These are phyloP conservation scores for Cliona cf. orientalis DNA, from an alignment of 37 sponge, comb jelly and placozoan genomes.

Conservation along the genomic window DNA sequence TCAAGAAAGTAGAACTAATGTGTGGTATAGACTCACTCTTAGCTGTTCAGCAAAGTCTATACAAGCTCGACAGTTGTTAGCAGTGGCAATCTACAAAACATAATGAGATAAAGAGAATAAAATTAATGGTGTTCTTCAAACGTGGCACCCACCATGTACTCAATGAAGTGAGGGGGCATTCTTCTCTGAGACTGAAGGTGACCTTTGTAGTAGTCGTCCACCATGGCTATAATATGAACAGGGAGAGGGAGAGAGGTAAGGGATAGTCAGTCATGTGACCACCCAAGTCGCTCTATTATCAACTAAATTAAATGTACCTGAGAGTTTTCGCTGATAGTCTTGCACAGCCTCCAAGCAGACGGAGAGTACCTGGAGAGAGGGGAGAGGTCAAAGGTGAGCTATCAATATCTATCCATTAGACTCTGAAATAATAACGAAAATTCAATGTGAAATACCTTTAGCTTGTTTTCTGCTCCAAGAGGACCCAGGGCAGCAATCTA, in stretches of 20 bases:
- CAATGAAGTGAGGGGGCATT: slow-evolving; percentile 52
- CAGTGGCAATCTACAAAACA: slow-evolving; percentile 59
- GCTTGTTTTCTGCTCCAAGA: slow-evolving; percentile 42
- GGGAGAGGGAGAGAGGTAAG: background rate
- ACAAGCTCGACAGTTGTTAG: slow-evolving; percentile 70
- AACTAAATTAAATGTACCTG: background rate
- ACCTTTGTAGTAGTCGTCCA: slow-evolving; percentile 11
- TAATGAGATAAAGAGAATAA: background rate
- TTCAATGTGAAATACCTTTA: slow-evolving; percentile 22
- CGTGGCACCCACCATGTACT: slow-evolving; percentile 49
- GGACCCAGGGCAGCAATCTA: slow-evolving; percentile 59
- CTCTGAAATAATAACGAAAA: background rate
- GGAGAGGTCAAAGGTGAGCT: background rate
- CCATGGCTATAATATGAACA: background rate
- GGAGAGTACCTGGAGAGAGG: background rate
- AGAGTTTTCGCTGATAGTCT: too few species aligned
- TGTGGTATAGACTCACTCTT: slow-evolving; percentile 43
- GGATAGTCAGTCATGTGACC: background rate
- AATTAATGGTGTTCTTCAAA: background rate
- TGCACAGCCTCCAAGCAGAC: background rate
- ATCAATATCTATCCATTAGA: too few species aligned
- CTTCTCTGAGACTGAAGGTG: background rate
- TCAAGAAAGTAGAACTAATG: too few species aligned
- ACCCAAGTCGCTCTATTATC: background rate
- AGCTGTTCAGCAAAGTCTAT: slow-evolving; percentile 68